Conservation (phyloP, 2,888 invertebrate species). For the Cartodere bifasciata region DNA sequence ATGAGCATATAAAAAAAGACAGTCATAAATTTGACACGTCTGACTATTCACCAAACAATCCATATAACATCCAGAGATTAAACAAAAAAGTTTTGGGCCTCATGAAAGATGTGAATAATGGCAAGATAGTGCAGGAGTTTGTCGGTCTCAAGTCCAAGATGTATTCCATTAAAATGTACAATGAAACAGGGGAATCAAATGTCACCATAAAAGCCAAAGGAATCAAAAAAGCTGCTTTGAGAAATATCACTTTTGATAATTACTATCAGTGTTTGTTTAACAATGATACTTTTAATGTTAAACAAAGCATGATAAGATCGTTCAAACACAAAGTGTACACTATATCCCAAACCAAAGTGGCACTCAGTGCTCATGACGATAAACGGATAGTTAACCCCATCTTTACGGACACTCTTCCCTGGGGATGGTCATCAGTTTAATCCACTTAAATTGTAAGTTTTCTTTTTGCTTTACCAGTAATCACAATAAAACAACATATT, state of each 20-base stretch:
- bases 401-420: background rate
- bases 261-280: background rate
- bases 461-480: too few species aligned
- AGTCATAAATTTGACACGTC: constrained; percentile 9
- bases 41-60: constrained; percentile 6
- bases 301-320: background rate
- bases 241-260: background rate
- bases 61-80: constrained; percentile 14
- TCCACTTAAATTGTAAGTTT: too few species aligned
- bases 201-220: constrained; percentile 3
- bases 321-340: background rate
- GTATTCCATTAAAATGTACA: background rate
- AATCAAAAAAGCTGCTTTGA: background rate
- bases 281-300: background rate
- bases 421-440: too few species aligned
- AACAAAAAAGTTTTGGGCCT: constrained; percentile 22
- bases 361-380: constrained; percentile 1
- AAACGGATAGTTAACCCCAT: background rate
- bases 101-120: constrained; percentile 1
- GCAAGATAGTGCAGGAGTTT: background rate
- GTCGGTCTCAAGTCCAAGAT: constrained; percentile 3
- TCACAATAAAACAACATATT: too few species aligned
- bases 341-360: background rate
- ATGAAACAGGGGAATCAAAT: background rate
- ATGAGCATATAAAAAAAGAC: constrained; percentile 1